phyloP scores from a whole-genome alignment of 2,888 invertebrate genomes.

The Cephonodes hylas region DNA sequence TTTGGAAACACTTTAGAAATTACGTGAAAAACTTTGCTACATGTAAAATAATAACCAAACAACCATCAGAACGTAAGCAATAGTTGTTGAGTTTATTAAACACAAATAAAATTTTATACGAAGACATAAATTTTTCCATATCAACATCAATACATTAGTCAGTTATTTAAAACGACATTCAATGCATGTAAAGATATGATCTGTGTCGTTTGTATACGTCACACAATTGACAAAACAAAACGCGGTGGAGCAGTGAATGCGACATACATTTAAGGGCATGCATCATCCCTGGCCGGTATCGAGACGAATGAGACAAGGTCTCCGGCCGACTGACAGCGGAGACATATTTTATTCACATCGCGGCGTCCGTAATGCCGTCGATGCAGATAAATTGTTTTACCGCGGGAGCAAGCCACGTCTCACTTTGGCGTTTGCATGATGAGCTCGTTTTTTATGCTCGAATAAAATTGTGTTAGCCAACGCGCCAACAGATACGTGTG shows the following conservation, averaged over 20 bases:
- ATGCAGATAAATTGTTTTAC: conserved; percentile 82
- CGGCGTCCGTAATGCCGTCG: conserved; percentile 78
- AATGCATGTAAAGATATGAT: background rate
- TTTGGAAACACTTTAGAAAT: no score
- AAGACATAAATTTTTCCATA: background rate
- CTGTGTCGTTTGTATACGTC: background rate
- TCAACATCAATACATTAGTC: background rate
- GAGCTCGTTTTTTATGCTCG: conserved; percentile 80
- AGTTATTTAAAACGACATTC: background rate
- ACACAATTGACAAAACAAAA: background rate
- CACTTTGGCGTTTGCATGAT: conserved; percentile 80
- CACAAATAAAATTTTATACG: background rate
- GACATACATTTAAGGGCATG: background rate
- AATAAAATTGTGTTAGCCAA: conserved; percentile 80
- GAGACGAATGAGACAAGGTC: conserved; percentile 55
- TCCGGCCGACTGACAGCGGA: conserved; percentile 73
- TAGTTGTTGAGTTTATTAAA: background rate
- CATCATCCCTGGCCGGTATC: conserved; percentile 46
- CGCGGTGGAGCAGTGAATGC: background rate
- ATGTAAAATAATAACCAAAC: no score
- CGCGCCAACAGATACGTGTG: conserved; percentile 60
- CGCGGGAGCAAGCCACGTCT: conserved; percentile 73
- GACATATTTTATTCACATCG: conserved; percentile 80
- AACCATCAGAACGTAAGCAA: no score
- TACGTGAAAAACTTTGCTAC: no score